Base-by-base conservation (phyloP, 2,113 vertebrate genomes). In the Coptodon bakossiorum region DNA sequence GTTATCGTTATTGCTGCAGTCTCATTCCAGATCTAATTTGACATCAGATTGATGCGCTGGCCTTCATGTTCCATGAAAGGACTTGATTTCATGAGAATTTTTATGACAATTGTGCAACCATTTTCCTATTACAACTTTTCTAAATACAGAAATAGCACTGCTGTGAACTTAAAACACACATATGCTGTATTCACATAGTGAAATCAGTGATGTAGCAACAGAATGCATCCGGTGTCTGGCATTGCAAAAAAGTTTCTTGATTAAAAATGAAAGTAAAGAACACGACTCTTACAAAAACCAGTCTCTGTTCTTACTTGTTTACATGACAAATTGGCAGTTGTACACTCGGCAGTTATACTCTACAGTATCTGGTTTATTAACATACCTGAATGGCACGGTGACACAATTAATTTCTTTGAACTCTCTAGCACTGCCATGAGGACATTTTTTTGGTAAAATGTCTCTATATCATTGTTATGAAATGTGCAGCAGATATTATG, bases 11-110 rank as follows among this genome's bases (percentile, higher is more conserved):
- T 36, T 81, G 50, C 52, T 86, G 5, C 87, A 48, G 88, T 92
- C 36, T 85, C 22, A 50, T 13, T 91, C 83, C 88, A 88, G 48
- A 91, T 90, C 80, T 81, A 86, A 86, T 84, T n/a, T 86, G 85
- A 81, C 76, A 54, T 80, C 24, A 79, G 29, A 16, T 7, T 57
- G 45, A 68, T 38, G 50, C 43, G n/a, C 63, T 76, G 84, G 38
- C 63, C 61, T 76, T 59, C 38, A 16, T 85, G 45, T 40, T 43
- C 29, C 54, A 48, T 54, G 19, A 81, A 31, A 19, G 22, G 7
- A 81, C 16, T 22, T 29, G 9, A 90, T 52, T 50, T 61, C 1
- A 61, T 61, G 5, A 31, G 57, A 31, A 17, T 61, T 17, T 17
- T 61, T 50, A 29, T 50, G 71, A 50, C 4, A 50, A 78, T 14